Conservation (phyloP, 2,797 vertebrate genomes). For the Myoxocephalus aenaeus region DNA sequence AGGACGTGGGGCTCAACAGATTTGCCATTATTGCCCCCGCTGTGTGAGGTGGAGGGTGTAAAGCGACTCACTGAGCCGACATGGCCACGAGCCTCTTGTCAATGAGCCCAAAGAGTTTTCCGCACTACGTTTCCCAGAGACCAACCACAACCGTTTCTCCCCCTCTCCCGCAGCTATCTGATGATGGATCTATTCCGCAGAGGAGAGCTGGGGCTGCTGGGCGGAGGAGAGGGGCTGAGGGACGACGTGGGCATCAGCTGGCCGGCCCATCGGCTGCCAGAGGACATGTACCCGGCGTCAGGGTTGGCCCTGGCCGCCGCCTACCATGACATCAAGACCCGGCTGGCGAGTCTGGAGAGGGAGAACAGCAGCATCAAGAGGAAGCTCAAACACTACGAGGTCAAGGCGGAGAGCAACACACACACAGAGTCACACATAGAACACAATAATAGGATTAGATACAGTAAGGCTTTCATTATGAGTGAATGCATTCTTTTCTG, state of each 20-base stretch:
- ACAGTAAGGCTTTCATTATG: neutral
- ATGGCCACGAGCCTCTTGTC: slow-evolving; percentile 14
- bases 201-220: slow-evolving; percentile 90
- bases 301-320: slow-evolving; percentile 92
- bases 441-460: neutral
- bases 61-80: slow-evolving; percentile 25
- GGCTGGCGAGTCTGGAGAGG: slow-evolving; percentile 88
- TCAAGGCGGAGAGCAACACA: slow-evolving; percentile 82
- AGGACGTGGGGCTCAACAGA: slow-evolving; percentile 27
- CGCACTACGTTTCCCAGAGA: neutral
- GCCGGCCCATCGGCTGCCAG: slow-evolving; percentile 78
- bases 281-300: slow-evolving; percentile 89
- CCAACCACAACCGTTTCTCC: neutral
- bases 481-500: neutral
- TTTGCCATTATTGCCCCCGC: slow-evolving; percentile 28
- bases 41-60: slow-evolving; percentile 42
- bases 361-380: slow-evolving; percentile 91
- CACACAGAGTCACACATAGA: neutral
- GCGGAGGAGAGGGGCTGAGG: slow-evolving; percentile 85
- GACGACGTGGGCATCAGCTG: slow-evolving; percentile 86
- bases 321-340: slow-evolving; percentile 92
- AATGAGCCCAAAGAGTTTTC: slow-evolving; percentile 3
- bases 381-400: slow-evolving; percentile 90
- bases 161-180: slow-evolving; percentile 47
- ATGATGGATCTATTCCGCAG: slow-evolving; percentile 90